These are phyloP conservation scores for Dromiciops gliroides DNA, from an alignment of 2,113 vertebrate genomes.

Conservation along the genomic window DNA sequence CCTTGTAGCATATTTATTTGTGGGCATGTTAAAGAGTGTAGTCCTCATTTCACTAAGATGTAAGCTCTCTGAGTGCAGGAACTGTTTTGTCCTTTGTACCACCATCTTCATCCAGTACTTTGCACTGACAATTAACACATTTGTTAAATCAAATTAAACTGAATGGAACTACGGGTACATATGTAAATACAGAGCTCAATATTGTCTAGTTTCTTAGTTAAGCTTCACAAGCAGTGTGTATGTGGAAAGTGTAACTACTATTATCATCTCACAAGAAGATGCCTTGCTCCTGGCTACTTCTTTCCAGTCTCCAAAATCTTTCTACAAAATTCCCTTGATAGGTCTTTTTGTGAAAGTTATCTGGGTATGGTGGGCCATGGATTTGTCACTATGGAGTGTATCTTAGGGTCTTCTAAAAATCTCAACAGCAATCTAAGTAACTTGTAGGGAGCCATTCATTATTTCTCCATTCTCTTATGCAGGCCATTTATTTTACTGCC, in stretches of 20 bases:
- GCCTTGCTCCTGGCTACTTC: not conserved
- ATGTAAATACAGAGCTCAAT: not conserved
- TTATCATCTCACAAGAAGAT: not conserved
- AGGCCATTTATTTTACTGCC: slow-evolving; percentile 94
- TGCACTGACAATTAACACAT: not conserved
- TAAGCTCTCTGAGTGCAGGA: not conserved
- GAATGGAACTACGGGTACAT: not conserved
- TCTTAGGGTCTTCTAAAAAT: not conserved
- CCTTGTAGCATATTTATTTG: not conserved
- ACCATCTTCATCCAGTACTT: not conserved
- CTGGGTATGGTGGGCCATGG: not conserved
- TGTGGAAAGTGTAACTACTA: not conserved
- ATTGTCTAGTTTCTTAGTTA: not conserved
- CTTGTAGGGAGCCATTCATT: not conserved
- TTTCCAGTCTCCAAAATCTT: not conserved
- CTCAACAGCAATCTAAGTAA: not conserved
- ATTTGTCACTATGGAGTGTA: not conserved
- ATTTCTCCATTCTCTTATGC: not conserved
- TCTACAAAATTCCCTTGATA: not conserved
- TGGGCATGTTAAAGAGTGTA: not conserved
- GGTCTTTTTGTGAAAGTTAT: not conserved
- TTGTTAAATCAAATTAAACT: not conserved
- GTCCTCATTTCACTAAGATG: not conserved
- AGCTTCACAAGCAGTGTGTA: not conserved
- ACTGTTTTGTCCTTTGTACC: not conserved